These are phyloP conservation scores for Poeciliopsis infans DNA, from an alignment of 2,797 vertebrate species.

Conservation along the genomic window DNA sequence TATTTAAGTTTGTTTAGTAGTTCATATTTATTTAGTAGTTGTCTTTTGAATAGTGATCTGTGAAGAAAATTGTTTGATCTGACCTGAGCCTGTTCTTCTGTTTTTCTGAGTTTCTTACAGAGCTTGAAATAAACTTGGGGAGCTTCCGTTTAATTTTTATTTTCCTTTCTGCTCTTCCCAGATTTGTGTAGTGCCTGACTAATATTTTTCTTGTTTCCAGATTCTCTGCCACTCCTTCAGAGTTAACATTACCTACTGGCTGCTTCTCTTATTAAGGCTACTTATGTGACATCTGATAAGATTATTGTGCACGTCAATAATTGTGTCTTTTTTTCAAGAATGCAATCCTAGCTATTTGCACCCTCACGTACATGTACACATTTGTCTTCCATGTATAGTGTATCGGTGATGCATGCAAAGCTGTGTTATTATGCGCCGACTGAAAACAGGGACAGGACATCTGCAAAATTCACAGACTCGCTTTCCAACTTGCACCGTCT, in stretches of 20 bases:
- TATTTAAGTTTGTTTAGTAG: not conserved
- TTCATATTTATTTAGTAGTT: not conserved
- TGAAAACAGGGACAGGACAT: conserved; percentile 56
- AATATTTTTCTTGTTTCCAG: not conserved
- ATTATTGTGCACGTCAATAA: not conserved
- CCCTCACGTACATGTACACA: not conserved
- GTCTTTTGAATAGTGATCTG: not conserved
- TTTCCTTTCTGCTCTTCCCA: not conserved
- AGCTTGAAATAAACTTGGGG: not conserved
- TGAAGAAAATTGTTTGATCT: not conserved
- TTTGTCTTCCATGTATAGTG: conserved; percentile 29
- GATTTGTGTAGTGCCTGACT: not conserved
- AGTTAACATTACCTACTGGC: not conserved
- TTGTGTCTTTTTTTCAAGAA: conserved; percentile 2
- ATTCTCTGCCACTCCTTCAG: not conserved
- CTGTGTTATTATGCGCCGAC: conserved; percentile 49
- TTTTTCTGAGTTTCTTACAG: not conserved
- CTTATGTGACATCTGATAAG: not conserved
- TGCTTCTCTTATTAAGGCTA: not conserved
- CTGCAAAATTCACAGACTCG: conserved; percentile 47
- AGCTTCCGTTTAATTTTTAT: not conserved
- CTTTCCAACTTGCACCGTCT: conserved; percentile 35
- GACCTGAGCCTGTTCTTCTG: not conserved
- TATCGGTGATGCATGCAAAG: conserved; percentile 45
- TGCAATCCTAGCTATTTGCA: conserved; percentile 16